Conservation (phyloP, 2,888 invertebrate genomes). For the Heliconius sara region DNA sequence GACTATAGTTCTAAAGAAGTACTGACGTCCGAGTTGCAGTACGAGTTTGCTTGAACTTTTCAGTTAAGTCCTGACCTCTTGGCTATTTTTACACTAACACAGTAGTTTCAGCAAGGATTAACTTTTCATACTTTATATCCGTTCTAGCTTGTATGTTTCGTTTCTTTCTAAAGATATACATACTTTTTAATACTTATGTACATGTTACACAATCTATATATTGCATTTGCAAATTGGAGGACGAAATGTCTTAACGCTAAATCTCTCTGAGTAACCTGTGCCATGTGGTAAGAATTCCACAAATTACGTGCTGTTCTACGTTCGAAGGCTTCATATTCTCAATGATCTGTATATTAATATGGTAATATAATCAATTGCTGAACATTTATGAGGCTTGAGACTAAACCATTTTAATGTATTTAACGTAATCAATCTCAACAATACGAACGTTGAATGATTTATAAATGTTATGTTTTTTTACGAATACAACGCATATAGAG, state of each 20-base stretch:
- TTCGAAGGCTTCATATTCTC: not conserved
- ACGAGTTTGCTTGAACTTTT: conserved; percentile 4
- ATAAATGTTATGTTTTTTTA: no score
- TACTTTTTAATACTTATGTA: not conserved
- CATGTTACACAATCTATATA: not conserved
- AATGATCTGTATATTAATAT: not conserved
- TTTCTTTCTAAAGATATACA: not conserved
- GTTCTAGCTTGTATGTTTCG: not conserved
- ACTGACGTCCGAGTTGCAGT: conserved; percentile 16
- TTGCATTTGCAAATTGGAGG: not conserved
- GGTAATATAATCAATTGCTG: not conserved
- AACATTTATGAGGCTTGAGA: not conserved
- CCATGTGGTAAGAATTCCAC: no score
- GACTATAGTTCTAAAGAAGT: conserved; percentile 20
- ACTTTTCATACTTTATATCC: not conserved
- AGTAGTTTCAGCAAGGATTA: not conserved
- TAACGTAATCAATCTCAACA: not conserved
- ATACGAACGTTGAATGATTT: no score
- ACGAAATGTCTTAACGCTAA: no score
- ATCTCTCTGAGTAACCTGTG: no score
- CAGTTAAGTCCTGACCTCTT: conserved; percentile 10
- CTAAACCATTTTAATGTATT: not conserved
- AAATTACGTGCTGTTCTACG: no score
- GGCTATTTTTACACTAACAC: conserved; percentile 1
- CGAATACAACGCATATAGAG: no score